Base-by-base conservation (phyloP, 2,113 vertebrate genomes). In the Tupaia chinensis region DNA sequence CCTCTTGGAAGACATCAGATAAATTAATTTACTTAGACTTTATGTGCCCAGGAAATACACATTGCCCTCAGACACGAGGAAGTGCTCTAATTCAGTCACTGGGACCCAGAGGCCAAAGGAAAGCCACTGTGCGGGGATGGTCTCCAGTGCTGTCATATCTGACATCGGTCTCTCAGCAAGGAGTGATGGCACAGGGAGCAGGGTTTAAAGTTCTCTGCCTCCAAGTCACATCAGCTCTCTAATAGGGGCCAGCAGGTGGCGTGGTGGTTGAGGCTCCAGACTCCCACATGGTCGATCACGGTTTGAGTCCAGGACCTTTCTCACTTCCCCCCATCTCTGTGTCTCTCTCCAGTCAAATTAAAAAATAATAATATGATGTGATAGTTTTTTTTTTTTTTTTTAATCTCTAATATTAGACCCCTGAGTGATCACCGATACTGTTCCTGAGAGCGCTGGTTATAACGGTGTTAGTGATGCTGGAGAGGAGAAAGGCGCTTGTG, bases 191-290 rank as follows among this genome's bases (percentile, higher is more conserved):
- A 16, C 56, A 81, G 27, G 69, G 84, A 72, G 72, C 68, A 74
- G 76, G 29, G n/a, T 11, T 19, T 19, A 77, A 60, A 32, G 7
- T 69, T 91, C 82, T 54, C 73, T 72, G 29, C 84, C 25, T 91
- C 69, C 60, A 84, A 63, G 72, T 87, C 84, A 22, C 58, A 12
- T 90, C 53, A 69, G 63, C 54, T 53, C 90, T 85, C 77, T 78
- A 70, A 9, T 16, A 44, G 44, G 44, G 44, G 44, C 44, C 44
- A 44, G 44, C 44, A 44, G 44, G 44, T 44, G 44, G 44, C 44
- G 44, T 5, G 44, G 44, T 44, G 44, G 44, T 44, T 44, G 44
- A 44, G 44, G 44, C 44, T 44, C 44, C 44, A 44, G 44, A 44
- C 44, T 44, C 44, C 44, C 44, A 44, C 44, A 44, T 44, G 44